A percentile compares a stretch with the other conserved stretches of the same genome.
phyloP scores from a whole-genome alignment of 2,113 vertebrate genomes.

The Poeciliopsis prolifica region DNA sequence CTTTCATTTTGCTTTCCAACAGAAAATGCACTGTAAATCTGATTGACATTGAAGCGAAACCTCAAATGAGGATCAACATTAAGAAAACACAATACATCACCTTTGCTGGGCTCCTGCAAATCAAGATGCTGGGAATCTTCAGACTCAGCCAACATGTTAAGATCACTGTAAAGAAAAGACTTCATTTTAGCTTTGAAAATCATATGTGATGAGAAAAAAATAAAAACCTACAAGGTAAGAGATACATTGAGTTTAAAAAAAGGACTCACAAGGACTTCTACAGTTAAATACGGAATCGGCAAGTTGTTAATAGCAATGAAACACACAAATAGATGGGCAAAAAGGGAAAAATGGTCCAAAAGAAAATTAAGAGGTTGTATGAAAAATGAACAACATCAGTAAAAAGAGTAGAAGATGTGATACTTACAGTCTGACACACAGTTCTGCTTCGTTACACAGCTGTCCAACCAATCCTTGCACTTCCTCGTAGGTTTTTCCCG shows the following conservation, averaged over 20 bases:
- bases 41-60: neutral
- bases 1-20: too few relatives aligned
- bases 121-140: slow-evolving; percentile 89
- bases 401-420: slow-evolving; percentile 41
- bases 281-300: too few relatives aligned
- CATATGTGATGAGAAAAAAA: neutral
- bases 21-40: neutral
- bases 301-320: too few relatives aligned
- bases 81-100: slow-evolving; percentile 43
- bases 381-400: neutral
- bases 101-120: slow-evolving; percentile 87
- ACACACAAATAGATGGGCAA: too few relatives aligned
- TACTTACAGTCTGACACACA: slow-evolving; percentile 99
- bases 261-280: too few relatives aligned
- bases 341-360: neutral
- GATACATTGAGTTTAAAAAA: neutral
- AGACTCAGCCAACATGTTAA: slow-evolving; percentile 93
- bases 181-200: too few relatives aligned
- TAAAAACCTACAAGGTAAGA: neutral
- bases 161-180: slow-evolving; percentile 81
- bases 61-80: neutral
- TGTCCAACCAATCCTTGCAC: slow-evolving; percentile 92
- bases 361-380: neutral
- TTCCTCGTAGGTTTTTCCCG: slow-evolving; percentile 96
- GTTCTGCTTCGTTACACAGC: slow-evolving; percentile 93